These are phyloP conservation scores for Maniola hyperantus DNA, from an alignment of 2,888 invertebrate genomes.

Conservation along the genomic window DNA sequence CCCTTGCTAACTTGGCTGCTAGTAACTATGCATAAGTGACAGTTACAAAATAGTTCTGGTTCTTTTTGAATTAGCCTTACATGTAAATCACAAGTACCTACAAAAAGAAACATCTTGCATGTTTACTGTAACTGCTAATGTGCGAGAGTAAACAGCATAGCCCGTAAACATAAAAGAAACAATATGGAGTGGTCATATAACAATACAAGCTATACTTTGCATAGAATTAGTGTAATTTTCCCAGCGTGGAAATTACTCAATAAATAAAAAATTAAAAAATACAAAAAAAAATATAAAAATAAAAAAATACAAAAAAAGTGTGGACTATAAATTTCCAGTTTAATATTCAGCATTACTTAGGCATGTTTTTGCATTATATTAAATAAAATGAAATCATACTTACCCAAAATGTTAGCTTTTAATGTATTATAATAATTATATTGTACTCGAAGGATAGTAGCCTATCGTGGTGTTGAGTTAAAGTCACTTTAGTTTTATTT, in stretches of 20 bases:
- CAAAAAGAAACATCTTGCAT: neutral
- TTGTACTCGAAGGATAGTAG: conserved; percentile 59
- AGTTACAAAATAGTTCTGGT: neutral
- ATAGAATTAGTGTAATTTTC: conserved; percentile 95
- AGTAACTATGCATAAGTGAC: too few species aligned
- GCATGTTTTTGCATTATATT: conserved; percentile 73
- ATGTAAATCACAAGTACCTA: neutral
- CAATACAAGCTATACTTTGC: conserved; percentile 95
- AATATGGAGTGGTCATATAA: conserved; percentile 82
- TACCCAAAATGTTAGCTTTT: conserved; percentile 76
- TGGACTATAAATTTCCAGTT: conserved; percentile 80
- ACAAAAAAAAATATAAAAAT: conserved; percentile 38
- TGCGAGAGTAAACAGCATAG: conserved; percentile 81
- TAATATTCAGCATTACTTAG: conserved; percentile 83
- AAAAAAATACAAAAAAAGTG: conserved; percentile 69
- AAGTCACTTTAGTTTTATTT: conserved; percentile 52
- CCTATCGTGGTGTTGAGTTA: conserved; percentile 59
- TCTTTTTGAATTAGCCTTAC: neutral
- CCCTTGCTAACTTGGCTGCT: too few species aligned
- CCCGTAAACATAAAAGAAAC: conserved; percentile 78
- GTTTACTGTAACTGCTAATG: conserved; percentile 68
- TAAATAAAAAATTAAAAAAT: conserved; percentile 59
- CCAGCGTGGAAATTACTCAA: conserved; percentile 84
- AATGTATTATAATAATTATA: conserved; percentile 65
- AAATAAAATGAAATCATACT: conserved; percentile 68